Conservation (phyloP, 2,888 invertebrate species). For the Lottia gigantea region DNA sequence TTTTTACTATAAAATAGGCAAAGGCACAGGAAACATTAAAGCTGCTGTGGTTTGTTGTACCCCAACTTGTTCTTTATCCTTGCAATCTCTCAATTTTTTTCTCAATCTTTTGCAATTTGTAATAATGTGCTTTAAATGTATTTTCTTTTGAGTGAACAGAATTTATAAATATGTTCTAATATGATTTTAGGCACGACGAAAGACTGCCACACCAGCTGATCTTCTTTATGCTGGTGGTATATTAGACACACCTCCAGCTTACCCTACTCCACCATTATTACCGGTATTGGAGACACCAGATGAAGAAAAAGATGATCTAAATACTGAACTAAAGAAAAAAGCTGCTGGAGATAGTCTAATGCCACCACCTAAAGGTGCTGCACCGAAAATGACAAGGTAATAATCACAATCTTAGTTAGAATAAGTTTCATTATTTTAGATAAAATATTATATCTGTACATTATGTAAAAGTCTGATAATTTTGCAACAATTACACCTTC, state of each 20-base stretch:
- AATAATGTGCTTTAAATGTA: not conserved
- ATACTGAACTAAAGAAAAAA: not conserved
- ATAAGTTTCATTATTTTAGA: too few relatives aligned
- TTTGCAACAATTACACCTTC: too few relatives aligned
- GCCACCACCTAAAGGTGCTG: slow-evolving; percentile 44
- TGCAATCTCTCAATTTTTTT: not conserved
- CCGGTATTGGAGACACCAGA: slow-evolving; percentile 48
- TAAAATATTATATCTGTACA: too few relatives aligned
- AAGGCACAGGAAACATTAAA: too few relatives aligned
- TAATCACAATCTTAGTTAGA: too few relatives aligned
- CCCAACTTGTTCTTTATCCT: not conserved
- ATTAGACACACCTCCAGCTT: slow-evolving; percentile 4
- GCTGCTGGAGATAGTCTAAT: slow-evolving; percentile 36
- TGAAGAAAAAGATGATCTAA: slow-evolving; percentile 28
- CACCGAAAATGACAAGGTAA: not conserved
- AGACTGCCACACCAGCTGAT: slow-evolving; percentile 74
- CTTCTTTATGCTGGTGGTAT: slow-evolving; percentile 72
- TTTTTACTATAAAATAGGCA: too few relatives aligned
- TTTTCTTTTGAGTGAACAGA: slow-evolving; percentile 12
- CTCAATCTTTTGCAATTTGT: not conserved
- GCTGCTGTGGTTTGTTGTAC: too few relatives aligned
- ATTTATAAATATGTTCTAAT: not conserved
- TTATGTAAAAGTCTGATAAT: too few relatives aligned
- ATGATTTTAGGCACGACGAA: slow-evolving; percentile 63
- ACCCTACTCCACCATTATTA: slow-evolving; percentile 21